Conservation (phyloP, 1,140 invertebrate genomes). For the Mya arenaria region DNA sequence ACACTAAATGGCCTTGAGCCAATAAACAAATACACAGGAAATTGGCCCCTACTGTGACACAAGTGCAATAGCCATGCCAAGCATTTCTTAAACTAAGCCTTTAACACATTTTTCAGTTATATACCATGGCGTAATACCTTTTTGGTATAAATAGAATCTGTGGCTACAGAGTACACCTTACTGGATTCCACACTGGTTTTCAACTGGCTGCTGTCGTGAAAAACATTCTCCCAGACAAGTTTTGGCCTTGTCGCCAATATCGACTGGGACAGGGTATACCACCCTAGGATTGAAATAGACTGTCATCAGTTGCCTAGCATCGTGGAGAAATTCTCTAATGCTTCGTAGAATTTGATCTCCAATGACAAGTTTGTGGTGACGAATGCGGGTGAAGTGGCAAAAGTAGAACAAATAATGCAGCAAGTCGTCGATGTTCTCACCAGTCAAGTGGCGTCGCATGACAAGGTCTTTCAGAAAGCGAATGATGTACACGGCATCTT, state of each 20-base stretch:
- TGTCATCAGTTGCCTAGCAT: slow-evolving; percentile 1
- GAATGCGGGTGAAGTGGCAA: slow-evolving; percentile 7
- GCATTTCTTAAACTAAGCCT: no score
- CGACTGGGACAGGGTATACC: not conserved
- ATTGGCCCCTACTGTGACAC: no score
- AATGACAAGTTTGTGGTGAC: not conserved
- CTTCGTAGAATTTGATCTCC: not conserved
- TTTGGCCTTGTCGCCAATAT: not conserved
- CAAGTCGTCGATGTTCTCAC: slow-evolving; percentile 24
- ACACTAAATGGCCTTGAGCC: no score
- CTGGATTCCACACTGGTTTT: no score
- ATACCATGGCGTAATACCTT: no score
- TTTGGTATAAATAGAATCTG: no score
- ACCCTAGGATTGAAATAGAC: slow-evolving; percentile 1
- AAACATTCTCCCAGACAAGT: slow-evolving; percentile 7
- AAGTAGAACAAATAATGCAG: slow-evolving; percentile 15
- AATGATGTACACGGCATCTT: slow-evolving; percentile 17
- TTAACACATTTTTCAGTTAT: no score
- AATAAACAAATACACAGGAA: no score
- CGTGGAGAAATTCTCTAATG: slow-evolving; percentile 1
- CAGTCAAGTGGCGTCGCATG: not conserved
- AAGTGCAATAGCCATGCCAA: no score
- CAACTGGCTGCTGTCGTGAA: not conserved
- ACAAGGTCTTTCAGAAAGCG: not conserved
- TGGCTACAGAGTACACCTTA: no score